Base-by-base conservation (phyloP, 2,797 vertebrate species). In the Helicolenus hilgendorfi region DNA sequence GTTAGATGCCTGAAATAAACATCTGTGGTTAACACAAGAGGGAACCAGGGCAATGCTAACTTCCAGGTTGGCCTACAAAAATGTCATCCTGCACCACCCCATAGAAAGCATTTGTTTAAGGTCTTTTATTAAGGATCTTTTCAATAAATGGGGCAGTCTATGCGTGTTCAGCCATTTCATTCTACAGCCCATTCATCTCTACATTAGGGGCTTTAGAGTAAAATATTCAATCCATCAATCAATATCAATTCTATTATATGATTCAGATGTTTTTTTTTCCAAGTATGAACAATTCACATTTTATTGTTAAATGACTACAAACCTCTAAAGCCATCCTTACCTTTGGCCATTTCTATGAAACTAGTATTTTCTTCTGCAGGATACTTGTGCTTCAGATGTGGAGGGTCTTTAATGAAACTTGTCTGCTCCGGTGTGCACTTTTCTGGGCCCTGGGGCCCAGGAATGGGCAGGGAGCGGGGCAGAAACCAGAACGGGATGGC, bases 401-500 rank as follows among this genome's bases (percentile, higher is more conserved):
- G 80, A 6, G 94, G 73, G 49, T 91, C 89, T 77, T 94, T 95
- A 33, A 93, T 94, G 77, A 95, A 96, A 81, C 91, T 86, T 3
- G 85, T 92, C 84, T 92, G 86, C 84, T 96, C 95, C 10, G 93
- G 84, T 2, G 84, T 79, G 84, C 89, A 81, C 29, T 85, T 90
- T 4, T 91, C 89, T 35, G 75, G 69, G 29, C 77, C 60, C 36
- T 10, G 80, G 9, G 86, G 18, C 15, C 77, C 77, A 0, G 91
- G 27, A 3, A 77, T 74, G 84, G 92, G 97, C 64, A 98, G 92
- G 58, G 93, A 96, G 80, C 96, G 96, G 3, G 98, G 98, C 87
- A 99, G 85, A 79, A 98, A 98, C 97, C 97, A 99, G 91, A 99
- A 99, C 1, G 98, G 98, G 82, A 99, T 94, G 35, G 98, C 98